Evolutionary conservation across 1,140 invertebrate species (phyloP).

Genomic region (Drosophila yakuba): DNA sequence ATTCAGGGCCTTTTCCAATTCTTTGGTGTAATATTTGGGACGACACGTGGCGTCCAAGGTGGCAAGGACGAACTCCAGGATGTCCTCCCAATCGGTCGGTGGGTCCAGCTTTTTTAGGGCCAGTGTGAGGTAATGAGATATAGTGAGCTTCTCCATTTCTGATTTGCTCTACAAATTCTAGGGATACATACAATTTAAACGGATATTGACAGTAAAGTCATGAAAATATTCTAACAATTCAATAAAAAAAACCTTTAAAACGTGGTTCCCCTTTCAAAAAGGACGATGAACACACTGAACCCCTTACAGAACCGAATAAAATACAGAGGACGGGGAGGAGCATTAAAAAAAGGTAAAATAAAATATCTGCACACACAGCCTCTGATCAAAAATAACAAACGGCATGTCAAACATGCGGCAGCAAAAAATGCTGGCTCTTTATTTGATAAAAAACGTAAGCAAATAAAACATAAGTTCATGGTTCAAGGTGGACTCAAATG

Average conservation of each 20-base stretch:
- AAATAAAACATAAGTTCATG: conserved; percentile 34
- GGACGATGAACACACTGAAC: conserved; percentile 49
- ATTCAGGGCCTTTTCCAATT: conserved; percentile 35
- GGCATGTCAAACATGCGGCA: conserved; percentile 69
- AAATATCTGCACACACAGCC: conserved; percentile 47
- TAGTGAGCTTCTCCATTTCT: conserved; percentile 22
- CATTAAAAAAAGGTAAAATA: conserved; percentile 39
- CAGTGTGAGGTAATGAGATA: conserved; percentile 28
- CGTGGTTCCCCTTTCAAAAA: not conserved
- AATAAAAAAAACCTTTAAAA: conserved; percentile 19
- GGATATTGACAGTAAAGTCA: not conserved
- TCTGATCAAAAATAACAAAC: conserved; percentile 75
- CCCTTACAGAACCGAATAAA: conserved; percentile 21
- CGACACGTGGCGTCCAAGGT: not conserved
- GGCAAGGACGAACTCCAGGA: conserved; percentile 16
- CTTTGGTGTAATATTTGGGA: conserved; percentile 14
- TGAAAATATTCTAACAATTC: conserved; percentile 2
- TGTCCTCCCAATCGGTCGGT: conserved; percentile 25
- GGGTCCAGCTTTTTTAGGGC: conserved; percentile 36
- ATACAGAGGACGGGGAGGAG: conserved; percentile 11
- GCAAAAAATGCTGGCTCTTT: conserved; percentile 52
- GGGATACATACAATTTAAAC: not conserved
- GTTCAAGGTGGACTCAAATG: conserved; percentile 50
- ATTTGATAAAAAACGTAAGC: conserved; percentile 45
- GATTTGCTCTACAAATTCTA: not conserved